Evolutionary conservation across 2,888 invertebrate species (phyloP), one percentile per base, ranked within the genome.

Genomic region (Lycophotia porphyrea): DNA sequence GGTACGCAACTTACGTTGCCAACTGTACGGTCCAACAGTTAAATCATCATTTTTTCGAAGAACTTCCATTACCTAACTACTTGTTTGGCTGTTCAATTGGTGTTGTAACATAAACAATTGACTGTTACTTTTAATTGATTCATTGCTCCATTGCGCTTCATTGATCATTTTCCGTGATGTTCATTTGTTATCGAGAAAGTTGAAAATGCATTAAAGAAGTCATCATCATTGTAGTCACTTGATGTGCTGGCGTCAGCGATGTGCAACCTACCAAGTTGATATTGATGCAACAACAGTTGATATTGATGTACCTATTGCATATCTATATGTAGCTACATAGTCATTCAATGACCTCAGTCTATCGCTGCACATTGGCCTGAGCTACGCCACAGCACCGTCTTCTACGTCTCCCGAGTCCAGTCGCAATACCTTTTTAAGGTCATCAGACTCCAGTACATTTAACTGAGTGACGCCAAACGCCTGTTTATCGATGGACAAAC

Each of bases 81-180:
- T 64, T 36, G 71, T 70, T 52, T 39, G 18, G 39, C 18, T 39
- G 18, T 39, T 52, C 18, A 31, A 69, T 69, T 18, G 11, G 27
- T 31, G 42, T 69, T 70, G 31, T n/a, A 69, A 71, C 69, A 65
- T 27, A 24, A 39, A 34, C 49, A 68, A 49, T 15, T 36, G 7
- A 67, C 21, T 36, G 34, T 34, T 66, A 36, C 24, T 31, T 69
- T 11, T 27, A 21, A 31, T 27, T 39, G n/a, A 21, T 27, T 18
- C 18, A 39, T 31, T 39, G 49, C 70, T 8, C 5, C 68, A 71
- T 36, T 67, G 71, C 27, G n/a, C 31, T 15, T 31, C 49, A 5
- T 39, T 27, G 24, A 68, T 49, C 2, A 58, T 31, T 44, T 27
- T 36, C 15, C 15, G 36, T 1, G 18, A 67, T 71, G 27, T 27